A percentile compares a stretch with the other conserved stretches of the same genome.
These are phyloP conservation scores for Hemaris fuciformis DNA, from an alignment of 2,888 invertebrate genomes.

Conservation along the genomic window DNA sequence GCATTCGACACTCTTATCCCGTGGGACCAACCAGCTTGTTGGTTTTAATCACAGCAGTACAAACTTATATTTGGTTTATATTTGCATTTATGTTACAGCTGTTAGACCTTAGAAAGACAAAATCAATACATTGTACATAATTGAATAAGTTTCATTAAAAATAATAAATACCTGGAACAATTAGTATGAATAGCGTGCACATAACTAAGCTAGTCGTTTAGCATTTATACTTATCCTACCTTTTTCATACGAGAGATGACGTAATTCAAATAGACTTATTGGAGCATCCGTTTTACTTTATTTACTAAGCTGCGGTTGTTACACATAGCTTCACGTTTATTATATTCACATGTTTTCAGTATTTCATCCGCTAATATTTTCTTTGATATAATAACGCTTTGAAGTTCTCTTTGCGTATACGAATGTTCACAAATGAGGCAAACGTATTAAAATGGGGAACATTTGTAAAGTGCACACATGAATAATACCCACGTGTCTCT, in stretches of 20 bases:
- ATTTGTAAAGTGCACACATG: neutral
- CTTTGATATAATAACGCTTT: constrained; percentile 34
- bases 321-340: constrained; percentile 31
- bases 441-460: neutral
- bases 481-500: neutral
- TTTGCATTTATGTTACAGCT: too few relatives aligned
- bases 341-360: constrained; percentile 32
- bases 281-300: constrained; percentile 30
- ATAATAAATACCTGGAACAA: too few relatives aligned
- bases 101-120: too few relatives aligned
- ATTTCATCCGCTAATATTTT: constrained; percentile 34
- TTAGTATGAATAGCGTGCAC: too few relatives aligned
- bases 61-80: too few relatives aligned
- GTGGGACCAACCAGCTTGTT: too few relatives aligned
- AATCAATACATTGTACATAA: too few relatives aligned
- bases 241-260: neutral
- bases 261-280: constrained; percentile 24
- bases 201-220: too few relatives aligned
- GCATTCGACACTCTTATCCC: too few relatives aligned
- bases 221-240: neutral
- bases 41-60: too few relatives aligned
- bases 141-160: too few relatives aligned
- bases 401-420: constrained; percentile 26
- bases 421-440: constrained; percentile 21
- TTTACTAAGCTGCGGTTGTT: constrained; percentile 33